These are phyloP conservation scores for Fopius arisanus DNA, from an alignment of 1,140 invertebrate species.

Conservation along the genomic window DNA sequence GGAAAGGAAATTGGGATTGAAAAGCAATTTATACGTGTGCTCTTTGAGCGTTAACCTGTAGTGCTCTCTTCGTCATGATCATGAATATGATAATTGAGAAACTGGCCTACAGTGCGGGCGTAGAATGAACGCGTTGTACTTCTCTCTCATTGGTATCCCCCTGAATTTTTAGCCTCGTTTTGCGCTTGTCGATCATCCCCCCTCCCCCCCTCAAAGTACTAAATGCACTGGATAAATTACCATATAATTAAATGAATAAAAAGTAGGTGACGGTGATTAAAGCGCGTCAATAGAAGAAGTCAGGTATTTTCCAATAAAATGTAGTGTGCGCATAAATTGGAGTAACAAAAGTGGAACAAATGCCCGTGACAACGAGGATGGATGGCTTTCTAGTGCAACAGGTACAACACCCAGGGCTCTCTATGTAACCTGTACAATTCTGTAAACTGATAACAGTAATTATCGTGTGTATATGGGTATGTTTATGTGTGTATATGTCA, in stretches of 20 bases:
- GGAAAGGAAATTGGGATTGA: constrained; percentile 1
- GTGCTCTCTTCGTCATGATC: background rate
- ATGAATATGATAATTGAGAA: constrained; percentile 19
- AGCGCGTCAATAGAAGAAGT: background rate
- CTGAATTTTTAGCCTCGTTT: background rate
- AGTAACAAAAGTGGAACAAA: constrained; percentile 14
- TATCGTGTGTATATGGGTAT: constrained; percentile 38
- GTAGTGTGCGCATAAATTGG: background rate
- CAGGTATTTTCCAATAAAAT: background rate
- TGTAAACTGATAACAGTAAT: constrained; percentile 58
- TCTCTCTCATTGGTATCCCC: background rate
- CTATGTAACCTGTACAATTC: constrained; percentile 36
- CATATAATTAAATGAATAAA: background rate
- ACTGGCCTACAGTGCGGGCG: constrained; percentile 1
- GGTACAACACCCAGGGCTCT: constrained; percentile 37
- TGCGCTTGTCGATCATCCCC: constrained; percentile 1
- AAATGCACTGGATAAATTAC: constrained; percentile 1
- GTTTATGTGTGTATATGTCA: constrained; percentile 45
- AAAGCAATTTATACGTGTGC: constrained; percentile 14
- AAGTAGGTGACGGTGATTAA: background rate
- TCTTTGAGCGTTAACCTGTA: background rate
- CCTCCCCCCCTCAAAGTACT: background rate
- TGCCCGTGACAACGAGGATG: constrained; percentile 31
- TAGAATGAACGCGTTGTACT: background rate
- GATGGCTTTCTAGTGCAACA: constrained; percentile 48